Evolutionary conservation across 2,797 vertebrate genomes (phyloP).

Genomic region (Neosilurus mollespiculum): DNA sequence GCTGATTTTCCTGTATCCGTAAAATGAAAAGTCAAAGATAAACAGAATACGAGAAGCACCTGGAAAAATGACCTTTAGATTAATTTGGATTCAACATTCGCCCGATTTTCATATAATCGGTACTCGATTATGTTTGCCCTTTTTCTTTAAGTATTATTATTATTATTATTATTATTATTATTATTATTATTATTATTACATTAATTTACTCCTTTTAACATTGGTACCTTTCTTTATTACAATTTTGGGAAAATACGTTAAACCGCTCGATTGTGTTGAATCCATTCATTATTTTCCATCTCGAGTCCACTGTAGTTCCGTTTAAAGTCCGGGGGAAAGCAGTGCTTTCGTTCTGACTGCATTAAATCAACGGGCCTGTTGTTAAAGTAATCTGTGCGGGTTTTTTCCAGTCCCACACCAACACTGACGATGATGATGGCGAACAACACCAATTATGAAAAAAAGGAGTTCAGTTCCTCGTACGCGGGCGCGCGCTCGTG

Average conservation of each 20-base stretch:
- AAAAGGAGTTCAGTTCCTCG: slow-evolving; percentile 94
- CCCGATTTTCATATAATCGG: slow-evolving; percentile 19
- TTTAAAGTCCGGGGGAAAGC: slow-evolving; percentile 8
- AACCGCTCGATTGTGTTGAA: slow-evolving; percentile 33
- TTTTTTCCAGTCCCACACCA: no score
- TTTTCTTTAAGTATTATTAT: not conserved
- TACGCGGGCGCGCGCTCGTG: slow-evolving; percentile 89
- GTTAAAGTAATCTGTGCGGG: not conserved
- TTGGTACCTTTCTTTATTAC: slow-evolving; percentile 13
- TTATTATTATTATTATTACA: not conserved
- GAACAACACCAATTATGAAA: slow-evolving; percentile 83
- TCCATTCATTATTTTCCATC: slow-evolving; percentile 37
- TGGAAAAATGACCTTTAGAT: not conserved
- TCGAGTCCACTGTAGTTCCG: slow-evolving; percentile 29
- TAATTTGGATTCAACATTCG: slow-evolving; percentile 9
- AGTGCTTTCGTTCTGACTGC: not conserved
- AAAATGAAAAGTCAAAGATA: not conserved
- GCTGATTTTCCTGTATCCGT: not conserved
- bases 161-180: not conserved
- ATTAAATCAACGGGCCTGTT: slow-evolving; percentile 3
- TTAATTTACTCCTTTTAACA: not conserved
- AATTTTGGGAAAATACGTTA: slow-evolving; percentile 16
- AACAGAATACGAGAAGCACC: not conserved
- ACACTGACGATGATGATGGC: not conserved
- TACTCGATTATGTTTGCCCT: not conserved